Base-by-base conservation (phyloP, 1,140 invertebrate species). In the Thaumetopoea pityocampa region DNA sequence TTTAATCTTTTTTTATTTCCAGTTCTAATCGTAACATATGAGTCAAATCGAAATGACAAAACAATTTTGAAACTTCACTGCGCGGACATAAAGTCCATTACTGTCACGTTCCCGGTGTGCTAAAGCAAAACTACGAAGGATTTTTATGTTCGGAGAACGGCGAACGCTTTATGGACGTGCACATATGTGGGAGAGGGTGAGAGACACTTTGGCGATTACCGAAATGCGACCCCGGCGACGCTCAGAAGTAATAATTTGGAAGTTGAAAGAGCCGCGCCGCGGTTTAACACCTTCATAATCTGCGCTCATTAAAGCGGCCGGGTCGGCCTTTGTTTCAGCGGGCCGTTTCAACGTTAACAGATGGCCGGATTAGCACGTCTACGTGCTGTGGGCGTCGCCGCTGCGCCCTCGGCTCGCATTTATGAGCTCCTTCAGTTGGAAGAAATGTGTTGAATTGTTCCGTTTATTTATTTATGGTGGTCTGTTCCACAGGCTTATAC, bases 231-330 rank as follows among this genome's bases (percentile, higher is more conserved):
- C 70, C 67, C 65, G 54, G 53, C 52, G 55, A 30, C 44, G 50
- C 52, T 67, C 61, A 66, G 68, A 77, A 77, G 65, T 70, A 65
- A 80, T 83, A 83, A 80, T 81, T 80, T 73, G 72, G 64, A 60
- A 79, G 76, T 83, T 78, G 70, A 80, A 82, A 80, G 78, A 76
- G 69, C 64, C 49, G 66, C 72, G 71, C 52, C 58, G 61, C 60
- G 66, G 67, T 76, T 83, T 83, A 83, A 79, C 79, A 83, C 79
- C 79, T 83, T 77, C 79, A 80, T 83, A 83, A 83, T 83, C 79
- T 79, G 65, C 61, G 64, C 65, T 83, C 76, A 83, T 83, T 83
- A 83, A 82, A 76, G 48, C 61, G 59, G 57, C 58, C 69, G 67
- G 65, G 68, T 49, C 59, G 63, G 67, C 62, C 73, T 80, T 83